phyloP scores from a whole-genome alignment of 1,140 invertebrate genomes.

The Sminthurides bifidus region DNA sequence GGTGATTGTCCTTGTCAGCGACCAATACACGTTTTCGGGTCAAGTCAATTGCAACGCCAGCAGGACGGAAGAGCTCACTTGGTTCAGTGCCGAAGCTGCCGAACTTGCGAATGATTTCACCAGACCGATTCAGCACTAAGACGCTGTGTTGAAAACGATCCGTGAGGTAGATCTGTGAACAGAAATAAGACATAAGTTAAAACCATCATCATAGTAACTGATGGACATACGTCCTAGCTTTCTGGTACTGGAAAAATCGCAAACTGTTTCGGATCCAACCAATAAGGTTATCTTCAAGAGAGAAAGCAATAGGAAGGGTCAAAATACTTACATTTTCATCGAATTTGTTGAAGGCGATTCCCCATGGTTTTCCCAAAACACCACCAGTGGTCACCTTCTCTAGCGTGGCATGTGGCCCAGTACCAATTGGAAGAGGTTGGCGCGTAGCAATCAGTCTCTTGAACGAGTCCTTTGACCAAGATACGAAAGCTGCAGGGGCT shows the following conservation, averaged over 20 bases:
- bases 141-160: slow-evolving; percentile 8
- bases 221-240: neutral
- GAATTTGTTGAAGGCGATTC: neutral
- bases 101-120: slow-evolving; percentile 41
- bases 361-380: slow-evolving; percentile 18
- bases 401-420: too few relatives aligned
- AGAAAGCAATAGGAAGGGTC: neutral
- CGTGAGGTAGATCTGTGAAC: slow-evolving; percentile 10
- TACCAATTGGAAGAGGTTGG: too few relatives aligned
- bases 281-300: too few relatives aligned
- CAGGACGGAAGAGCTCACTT: slow-evolving; percentile 48
- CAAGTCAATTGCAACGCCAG: slow-evolving; percentile 44
- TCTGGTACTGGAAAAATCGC: neutral
- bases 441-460: too few relatives aligned
- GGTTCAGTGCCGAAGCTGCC: slow-evolving; percentile 40
- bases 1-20: slow-evolving; percentile 90
- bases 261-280: too few relatives aligned
- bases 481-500: too few relatives aligned
- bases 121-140: slow-evolving; percentile 30
- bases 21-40: slow-evolving; percentile 65
- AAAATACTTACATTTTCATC: slow-evolving; percentile 3
- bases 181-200: neutral
- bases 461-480: too few relatives aligned
- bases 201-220: neutral
- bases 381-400: too few relatives aligned